Percentiles rank a stretch among this genome's conserved stretches.
These are phyloP conservation scores for Luperina testacea DNA, from an alignment of 2,888 invertebrate species.

Conservation along the genomic window DNA sequence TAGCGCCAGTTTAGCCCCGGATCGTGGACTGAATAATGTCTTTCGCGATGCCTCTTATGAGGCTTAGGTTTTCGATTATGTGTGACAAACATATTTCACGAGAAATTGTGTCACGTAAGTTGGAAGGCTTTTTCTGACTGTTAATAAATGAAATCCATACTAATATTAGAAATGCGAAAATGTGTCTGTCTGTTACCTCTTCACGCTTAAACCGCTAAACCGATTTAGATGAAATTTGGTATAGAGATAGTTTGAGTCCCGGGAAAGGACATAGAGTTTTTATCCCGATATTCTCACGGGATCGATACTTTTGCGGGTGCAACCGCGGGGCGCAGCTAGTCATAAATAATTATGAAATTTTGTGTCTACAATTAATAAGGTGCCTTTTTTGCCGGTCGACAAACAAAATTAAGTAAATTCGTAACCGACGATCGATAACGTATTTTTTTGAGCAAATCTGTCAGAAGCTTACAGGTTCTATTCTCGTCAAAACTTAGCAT, in stretches of 20 bases:
- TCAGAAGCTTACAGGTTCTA: not conserved
- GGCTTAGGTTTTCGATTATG: conserved; percentile 18
- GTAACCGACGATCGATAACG: not conserved
- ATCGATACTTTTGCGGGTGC: no score
- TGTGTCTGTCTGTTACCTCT: no score
- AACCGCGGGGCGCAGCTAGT: no score
- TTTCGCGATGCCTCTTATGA: conserved; percentile 21
- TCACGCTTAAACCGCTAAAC: no score
- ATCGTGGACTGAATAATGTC: conserved; percentile 54
- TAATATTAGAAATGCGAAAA: no score
- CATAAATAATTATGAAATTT: no score
- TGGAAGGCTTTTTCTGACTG: not conserved
- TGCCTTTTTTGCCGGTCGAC: no score
- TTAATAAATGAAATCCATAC: not conserved
- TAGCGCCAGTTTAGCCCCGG: conserved; percentile 52
- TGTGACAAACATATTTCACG: conserved; percentile 4
- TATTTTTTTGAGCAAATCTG: not conserved
- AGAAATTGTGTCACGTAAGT: not conserved
- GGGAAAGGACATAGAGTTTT: no score
- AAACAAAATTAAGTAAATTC: not conserved
- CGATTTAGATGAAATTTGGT: no score
- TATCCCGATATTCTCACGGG: no score
- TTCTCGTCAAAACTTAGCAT: not conserved
- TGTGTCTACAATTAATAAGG: no score
- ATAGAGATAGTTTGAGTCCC: no score